These are phyloP conservation scores for Pampus argenteus DNA, from an alignment of 2,797 vertebrate species.

Conservation along the genomic window DNA sequence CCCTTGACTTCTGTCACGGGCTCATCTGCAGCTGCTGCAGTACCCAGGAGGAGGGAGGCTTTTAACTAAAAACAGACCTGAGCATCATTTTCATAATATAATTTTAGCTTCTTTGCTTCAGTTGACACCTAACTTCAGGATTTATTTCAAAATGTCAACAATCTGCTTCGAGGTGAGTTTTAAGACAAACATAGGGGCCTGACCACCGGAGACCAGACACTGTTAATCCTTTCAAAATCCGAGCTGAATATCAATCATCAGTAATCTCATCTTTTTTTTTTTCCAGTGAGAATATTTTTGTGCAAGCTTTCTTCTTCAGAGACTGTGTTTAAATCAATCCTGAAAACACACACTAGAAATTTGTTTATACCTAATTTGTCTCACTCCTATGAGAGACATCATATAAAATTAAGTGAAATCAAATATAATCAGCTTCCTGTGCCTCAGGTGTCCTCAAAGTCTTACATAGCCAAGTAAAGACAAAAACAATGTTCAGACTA, in stretches of 20 bases:
- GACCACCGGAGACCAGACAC: neutral
- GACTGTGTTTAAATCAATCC: neutral
- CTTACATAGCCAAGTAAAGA: neutral
- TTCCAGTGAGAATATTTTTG: neutral
- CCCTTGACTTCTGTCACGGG: slow-evolving; percentile 47
- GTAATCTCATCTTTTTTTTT: neutral
- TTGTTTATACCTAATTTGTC: slow-evolving; percentile 5
- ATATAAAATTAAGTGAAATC: slow-evolving; percentile 10
- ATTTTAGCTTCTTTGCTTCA: slow-evolving; percentile 47
- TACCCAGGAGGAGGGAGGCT: slow-evolving; percentile 26
- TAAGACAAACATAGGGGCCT: neutral
- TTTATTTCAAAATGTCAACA: slow-evolving; percentile 31
- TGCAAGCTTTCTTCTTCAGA: slow-evolving; percentile 2
- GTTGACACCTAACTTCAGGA: slow-evolving; percentile 45
- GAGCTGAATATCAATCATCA: slow-evolving; percentile 4
- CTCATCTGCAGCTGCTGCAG: slow-evolving; percentile 40
- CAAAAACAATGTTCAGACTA: neutral
- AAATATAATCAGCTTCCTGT: neutral
- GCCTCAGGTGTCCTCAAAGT: neutral
- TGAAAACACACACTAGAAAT: neutral
- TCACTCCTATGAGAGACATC: neutral
- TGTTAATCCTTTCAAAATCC: neutral
- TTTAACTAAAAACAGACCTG: slow-evolving; percentile 49
- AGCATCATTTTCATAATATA: slow-evolving; percentile 49
- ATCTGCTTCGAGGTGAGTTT: slow-evolving; percentile 5